A percentile compares a stretch with the other conserved stretches of the same genome.
These are phyloP conservation scores for Drosophila formosana DNA, from an alignment of 2,888 invertebrate genomes.

Conservation along the genomic window DNA sequence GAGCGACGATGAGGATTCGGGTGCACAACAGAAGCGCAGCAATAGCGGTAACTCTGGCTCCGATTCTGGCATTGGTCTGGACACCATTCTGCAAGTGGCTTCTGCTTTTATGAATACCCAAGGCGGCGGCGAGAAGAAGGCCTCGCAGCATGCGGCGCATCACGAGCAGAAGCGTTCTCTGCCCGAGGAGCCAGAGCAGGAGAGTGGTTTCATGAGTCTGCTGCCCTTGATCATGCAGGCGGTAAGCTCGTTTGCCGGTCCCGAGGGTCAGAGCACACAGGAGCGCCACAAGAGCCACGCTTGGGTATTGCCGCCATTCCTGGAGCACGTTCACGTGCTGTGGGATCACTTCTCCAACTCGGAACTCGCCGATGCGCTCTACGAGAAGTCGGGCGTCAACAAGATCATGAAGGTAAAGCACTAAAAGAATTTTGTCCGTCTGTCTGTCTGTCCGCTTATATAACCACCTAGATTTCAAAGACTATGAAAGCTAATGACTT, in stretches of 20 bases:
- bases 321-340: conserved; percentile 89
- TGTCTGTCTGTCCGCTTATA: not conserved
- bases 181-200: conserved; percentile 58
- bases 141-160: conserved; percentile 46
- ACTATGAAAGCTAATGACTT: not conserved
- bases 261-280: conserved; percentile 87
- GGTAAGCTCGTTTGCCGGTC: conserved; percentile 87
- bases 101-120: conserved; percentile 86
- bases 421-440: not conserved
- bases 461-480: not conserved
- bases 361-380: conserved; percentile 90
- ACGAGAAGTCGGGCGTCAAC: conserved; percentile 90
- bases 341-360: conserved; percentile 93
- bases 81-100: conserved; percentile 86
- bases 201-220: conserved; percentile 86
- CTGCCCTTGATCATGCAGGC: conserved; percentile 90
- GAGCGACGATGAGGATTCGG: conserved; percentile 65
- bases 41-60: conserved; percentile 48
- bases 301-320: conserved; percentile 89
- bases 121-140: conserved; percentile 44
- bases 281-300: conserved; percentile 90
- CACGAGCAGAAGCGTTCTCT: conserved; percentile 75
- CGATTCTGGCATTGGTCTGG: conserved; percentile 86
- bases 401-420: conserved; percentile 87
- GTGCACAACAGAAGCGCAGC: conserved; percentile 59